A percentile compares a stretch with the other conserved stretches of the same genome.
These are phyloP conservation scores for Bombyx mandarina DNA, from an alignment of 1,140 invertebrate species.

Conservation along the genomic window DNA sequence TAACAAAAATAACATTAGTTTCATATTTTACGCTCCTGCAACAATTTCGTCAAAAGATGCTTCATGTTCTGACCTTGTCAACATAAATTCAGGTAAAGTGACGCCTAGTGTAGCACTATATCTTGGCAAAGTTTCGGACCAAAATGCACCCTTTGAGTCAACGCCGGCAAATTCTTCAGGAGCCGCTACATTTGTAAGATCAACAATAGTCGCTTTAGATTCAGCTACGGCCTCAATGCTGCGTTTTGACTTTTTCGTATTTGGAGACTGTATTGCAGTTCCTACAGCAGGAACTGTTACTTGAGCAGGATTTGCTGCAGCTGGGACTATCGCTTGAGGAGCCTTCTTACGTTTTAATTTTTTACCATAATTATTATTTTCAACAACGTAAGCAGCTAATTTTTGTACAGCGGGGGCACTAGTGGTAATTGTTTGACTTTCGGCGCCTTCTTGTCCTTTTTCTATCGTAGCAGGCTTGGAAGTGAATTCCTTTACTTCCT, in stretches of 20 bases:
- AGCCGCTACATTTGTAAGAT: constrained; percentile 58
- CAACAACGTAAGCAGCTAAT: constrained; percentile 48
- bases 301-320: constrained; percentile 26
- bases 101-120: constrained; percentile 76
- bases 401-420: constrained; percentile 39
- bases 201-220: constrained; percentile 33
- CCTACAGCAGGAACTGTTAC: constrained; percentile 13
- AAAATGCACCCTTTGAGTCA: constrained; percentile 70
- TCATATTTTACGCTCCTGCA: constrained; percentile 43
- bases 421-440: constrained; percentile 59
- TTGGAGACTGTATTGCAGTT: constrained; percentile 3
- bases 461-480: constrained; percentile 57
- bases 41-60: constrained; percentile 75
- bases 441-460: constrained; percentile 45
- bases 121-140: constrained; percentile 74
- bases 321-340: constrained; percentile 23
- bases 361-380: constrained; percentile 39
- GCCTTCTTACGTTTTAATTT: constrained; percentile 61
- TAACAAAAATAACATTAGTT: constrained; percentile 11
- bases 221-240: constrained; percentile 42
- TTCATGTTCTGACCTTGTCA: constrained; percentile 77
- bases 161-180: constrained; percentile 67
- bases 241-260: constrained; percentile 37
- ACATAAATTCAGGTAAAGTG: constrained; percentile 77
- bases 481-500: constrained; percentile 69